Percentiles rank a stretch among this genome's conserved stretches.
phyloP scores from a whole-genome alignment of 2,797 vertebrate species.

The Acanthornis magna region DNA sequence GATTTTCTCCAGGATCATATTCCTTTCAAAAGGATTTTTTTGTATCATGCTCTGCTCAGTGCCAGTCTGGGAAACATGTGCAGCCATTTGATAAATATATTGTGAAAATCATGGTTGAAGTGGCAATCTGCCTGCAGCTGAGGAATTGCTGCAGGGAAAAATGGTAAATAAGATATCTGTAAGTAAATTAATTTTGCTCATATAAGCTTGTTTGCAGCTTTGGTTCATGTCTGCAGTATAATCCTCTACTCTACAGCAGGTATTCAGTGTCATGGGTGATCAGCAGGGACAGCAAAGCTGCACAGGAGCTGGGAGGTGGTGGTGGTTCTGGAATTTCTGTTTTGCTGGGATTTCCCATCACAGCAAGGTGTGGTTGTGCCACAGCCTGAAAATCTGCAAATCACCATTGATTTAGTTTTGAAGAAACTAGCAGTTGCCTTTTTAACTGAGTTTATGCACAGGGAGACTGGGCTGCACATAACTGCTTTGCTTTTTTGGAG shows the following conservation, averaged over 20 bases:
- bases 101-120: not conserved
- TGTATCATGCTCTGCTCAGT: not conserved
- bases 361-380: not conserved
- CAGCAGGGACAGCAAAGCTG: not conserved
- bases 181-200: slow-evolving; percentile 41
- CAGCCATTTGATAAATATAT: not conserved
- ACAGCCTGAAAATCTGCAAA: not conserved
- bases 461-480: not conserved
- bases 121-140: not conserved
- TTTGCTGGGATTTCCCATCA: not conserved
- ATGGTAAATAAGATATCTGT: not conserved
- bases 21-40: not conserved
- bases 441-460: not conserved
- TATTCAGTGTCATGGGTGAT: not conserved
- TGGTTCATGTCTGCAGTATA: not conserved
- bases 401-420: not conserved
- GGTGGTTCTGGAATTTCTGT: not conserved
- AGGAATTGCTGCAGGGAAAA: not conserved
- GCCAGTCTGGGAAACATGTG: not conserved
- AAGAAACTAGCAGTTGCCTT: not conserved
- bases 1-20: not conserved
- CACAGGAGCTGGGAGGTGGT: not conserved
- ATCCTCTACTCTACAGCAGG: not conserved
- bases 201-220: slow-evolving; percentile 33
- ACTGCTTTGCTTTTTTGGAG: not conserved